These are phyloP conservation scores for Colletes latitarsis DNA, from an alignment of 1,140 invertebrate species.

Conservation along the genomic window DNA sequence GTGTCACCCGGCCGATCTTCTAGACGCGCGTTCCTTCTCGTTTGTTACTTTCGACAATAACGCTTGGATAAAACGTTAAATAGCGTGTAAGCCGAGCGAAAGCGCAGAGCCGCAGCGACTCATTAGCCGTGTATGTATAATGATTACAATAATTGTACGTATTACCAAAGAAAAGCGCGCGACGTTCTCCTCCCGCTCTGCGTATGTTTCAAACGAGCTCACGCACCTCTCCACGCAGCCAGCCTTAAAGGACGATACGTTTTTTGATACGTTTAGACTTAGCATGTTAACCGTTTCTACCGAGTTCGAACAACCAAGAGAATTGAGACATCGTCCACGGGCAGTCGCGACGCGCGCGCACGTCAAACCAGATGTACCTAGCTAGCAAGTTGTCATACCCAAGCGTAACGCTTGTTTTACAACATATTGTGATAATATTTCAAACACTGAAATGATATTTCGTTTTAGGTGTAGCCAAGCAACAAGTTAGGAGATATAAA, in stretches of 20 bases:
- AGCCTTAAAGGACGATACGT: constrained; percentile 44
- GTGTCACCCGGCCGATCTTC: background rate
- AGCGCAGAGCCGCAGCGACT: constrained; percentile 5
- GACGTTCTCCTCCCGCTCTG: constrained; percentile 25
- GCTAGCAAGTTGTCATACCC: no score
- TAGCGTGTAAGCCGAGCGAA: background rate
- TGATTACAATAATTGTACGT: constrained; percentile 29
- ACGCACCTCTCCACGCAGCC: constrained; percentile 30
- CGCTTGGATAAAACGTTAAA: constrained; percentile 27
- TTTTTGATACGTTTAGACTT: constrained; percentile 49
- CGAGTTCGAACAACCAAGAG: constrained; percentile 5
- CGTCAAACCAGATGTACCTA: no score
- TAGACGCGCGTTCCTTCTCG: background rate
- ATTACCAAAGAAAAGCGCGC: constrained; percentile 50
- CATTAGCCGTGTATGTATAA: constrained; percentile 12
- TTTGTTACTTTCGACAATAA: constrained; percentile 48
- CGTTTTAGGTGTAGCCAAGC: no score
- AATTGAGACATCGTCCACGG: background rate
- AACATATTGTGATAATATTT: background rate
- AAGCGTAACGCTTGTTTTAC: background rate
- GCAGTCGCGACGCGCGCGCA: background rate
- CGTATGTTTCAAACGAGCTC: constrained; percentile 15
- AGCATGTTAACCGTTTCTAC: constrained; percentile 40
- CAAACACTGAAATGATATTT: no score
- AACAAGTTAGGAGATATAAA: no score